Percentiles rank a stretch among this genome's conserved stretches.
These are phyloP conservation scores for Formicarius rufipectus DNA, from an alignment of 2,113 vertebrate species.

Conservation along the genomic window DNA sequence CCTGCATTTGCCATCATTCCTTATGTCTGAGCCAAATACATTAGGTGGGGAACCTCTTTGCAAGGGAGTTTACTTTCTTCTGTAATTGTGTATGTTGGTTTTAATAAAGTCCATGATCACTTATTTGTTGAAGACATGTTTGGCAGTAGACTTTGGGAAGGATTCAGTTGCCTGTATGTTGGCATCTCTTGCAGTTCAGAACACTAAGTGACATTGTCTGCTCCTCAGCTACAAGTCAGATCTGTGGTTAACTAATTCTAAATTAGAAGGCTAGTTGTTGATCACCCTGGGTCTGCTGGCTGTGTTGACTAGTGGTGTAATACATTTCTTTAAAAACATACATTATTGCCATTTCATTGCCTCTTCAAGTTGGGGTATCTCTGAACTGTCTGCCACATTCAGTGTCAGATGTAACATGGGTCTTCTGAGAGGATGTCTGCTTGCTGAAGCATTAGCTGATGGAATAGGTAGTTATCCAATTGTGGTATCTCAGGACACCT, in stretches of 20 bases:
- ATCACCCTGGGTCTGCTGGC: neutral
- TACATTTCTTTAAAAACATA: neutral
- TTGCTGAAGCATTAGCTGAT: neutral
- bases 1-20: neutral
- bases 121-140: neutral
- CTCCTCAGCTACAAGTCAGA: neutral
- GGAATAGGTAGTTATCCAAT: neutral
- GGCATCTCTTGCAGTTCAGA: neutral
- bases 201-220: neutral
- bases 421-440: neutral
- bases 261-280: neutral
- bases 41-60: neutral
- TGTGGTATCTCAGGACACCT: neutral
- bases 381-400: neutral
- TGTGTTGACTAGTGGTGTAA: neutral
- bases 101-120: neutral
- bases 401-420: neutral
- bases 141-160: neutral
- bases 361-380: neutral
- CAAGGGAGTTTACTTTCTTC: neutral
- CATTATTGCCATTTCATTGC: neutral
- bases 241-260: neutral
- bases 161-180: neutral
- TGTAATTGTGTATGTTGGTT: neutral
- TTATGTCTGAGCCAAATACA: neutral